Percentiles rank a stretch among this genome's conserved stretches.
These are phyloP conservation scores for Ochotona princeps DNA, from an alignment of 2,113 vertebrate genomes.

Conservation along the genomic window DNA sequence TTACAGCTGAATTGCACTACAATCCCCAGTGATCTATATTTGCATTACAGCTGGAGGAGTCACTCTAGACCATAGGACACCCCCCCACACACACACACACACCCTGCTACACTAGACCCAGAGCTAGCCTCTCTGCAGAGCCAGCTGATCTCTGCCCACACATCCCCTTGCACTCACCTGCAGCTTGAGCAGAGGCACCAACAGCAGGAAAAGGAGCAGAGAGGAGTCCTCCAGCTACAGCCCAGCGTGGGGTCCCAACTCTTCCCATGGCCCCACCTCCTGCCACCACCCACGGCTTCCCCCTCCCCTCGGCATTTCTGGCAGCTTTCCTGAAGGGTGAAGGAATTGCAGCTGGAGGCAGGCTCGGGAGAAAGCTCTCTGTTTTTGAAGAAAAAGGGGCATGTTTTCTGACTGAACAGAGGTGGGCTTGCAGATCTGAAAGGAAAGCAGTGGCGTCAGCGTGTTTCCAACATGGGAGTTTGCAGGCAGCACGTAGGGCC, in stretches of 20 bases:
- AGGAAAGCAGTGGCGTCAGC: not conserved
- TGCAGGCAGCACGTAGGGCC: not conserved
- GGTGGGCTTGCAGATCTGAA: not conserved
- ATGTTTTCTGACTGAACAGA: not conserved
- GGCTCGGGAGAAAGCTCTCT: slow-evolving; percentile 9
- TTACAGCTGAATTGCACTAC: not conserved
- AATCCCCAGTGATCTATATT: not conserved
- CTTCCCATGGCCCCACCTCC: slow-evolving; percentile 29
- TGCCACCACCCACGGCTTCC: slow-evolving; percentile 47
- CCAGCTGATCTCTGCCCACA: not conserved
- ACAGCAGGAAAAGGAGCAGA: not conserved
- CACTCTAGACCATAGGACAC: not conserved
- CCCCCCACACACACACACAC: too few relatives aligned
- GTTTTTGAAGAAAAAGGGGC: not conserved
- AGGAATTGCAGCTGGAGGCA: slow-evolving; percentile 4
- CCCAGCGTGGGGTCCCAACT: not conserved
- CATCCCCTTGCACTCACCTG: slow-evolving; percentile 68
- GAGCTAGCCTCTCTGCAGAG: not conserved
- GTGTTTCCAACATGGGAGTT: not conserved
- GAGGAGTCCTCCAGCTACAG: not conserved
- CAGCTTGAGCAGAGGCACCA: not conserved
- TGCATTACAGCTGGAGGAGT: not conserved
- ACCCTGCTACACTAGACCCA: not conserved
- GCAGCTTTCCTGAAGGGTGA: not conserved
- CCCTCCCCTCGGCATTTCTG: slow-evolving; percentile 70